phyloP scores from a whole-genome alignment of 2,113 vertebrate species.

The Cyrtonyx montezumae region DNA sequence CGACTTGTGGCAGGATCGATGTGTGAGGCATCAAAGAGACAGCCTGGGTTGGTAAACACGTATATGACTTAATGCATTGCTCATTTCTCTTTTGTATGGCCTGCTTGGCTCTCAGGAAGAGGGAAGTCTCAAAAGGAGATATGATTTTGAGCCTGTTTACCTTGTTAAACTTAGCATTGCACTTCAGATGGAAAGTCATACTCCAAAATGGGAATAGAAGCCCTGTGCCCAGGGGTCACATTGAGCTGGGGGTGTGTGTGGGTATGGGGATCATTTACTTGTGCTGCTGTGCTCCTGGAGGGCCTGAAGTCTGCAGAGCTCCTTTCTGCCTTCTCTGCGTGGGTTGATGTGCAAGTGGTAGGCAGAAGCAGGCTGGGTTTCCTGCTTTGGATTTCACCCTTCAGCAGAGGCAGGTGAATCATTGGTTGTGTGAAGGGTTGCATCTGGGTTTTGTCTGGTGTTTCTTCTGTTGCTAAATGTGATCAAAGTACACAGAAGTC shows the following conservation, averaged over 20 bases:
- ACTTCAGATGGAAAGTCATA: background rate
- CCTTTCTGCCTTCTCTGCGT: fast-evolving
- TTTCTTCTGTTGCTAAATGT: background rate
- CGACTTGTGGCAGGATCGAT: background rate
- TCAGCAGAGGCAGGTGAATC: background rate
- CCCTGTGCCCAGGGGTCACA: fast-evolving
- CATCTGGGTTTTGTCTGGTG: background rate
- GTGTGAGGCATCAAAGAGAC: background rate
- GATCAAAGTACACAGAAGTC: background rate
- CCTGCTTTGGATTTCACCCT: background rate
- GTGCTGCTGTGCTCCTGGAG: fast-evolving
- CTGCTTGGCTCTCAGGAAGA: background rate
- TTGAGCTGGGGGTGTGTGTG: too few relatives aligned
- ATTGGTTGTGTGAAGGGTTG: background rate
- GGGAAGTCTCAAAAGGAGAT: background rate
- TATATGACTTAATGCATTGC: background rate
- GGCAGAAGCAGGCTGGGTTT: background rate
- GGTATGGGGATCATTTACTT: fast-evolving
- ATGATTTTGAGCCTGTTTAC: fast-evolving
- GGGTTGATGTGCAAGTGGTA: fast-evolving
- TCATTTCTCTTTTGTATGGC: background rate
- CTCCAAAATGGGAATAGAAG: background rate
- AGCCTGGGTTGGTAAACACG: background rate
- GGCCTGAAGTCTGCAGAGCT: background rate
- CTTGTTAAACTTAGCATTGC: background rate